Evolutionary conservation across 37 sponge, comb jelly and placozoan species (phyloP).

Genomic region (Haliclona indistincta): DNA sequence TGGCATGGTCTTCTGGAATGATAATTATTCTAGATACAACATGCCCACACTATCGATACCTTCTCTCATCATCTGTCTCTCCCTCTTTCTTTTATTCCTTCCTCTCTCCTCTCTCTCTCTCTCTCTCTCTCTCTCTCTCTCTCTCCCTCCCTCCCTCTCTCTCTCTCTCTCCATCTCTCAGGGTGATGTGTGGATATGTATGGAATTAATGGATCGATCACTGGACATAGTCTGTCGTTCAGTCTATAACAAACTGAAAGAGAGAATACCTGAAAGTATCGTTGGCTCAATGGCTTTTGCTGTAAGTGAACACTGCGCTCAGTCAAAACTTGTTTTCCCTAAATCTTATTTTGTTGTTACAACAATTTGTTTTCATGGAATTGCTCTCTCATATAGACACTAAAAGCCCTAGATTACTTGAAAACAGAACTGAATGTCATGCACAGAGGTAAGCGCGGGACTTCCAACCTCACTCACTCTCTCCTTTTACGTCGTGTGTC

Average conservation of each 20-base stretch:
- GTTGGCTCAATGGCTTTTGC: slow-evolving; percentile 67
- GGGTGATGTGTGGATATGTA: slow-evolving; percentile 93
- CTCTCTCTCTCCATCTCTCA: slow-evolving; percentile 18
- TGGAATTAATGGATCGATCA: slow-evolving; percentile 93
- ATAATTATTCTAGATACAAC: too few relatives aligned
- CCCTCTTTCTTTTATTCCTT: not conserved
- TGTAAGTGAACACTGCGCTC: slow-evolving; percentile 57
- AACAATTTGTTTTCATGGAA: slow-evolving; percentile 1
- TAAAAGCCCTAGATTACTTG: slow-evolving; percentile 81
- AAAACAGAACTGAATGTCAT: slow-evolving; percentile 75
- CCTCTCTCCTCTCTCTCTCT: not conserved
- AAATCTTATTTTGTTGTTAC: too few relatives aligned
- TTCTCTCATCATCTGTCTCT: not conserved
- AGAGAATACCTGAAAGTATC: slow-evolving; percentile 59
- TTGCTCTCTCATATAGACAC: slow-evolving; percentile 40
- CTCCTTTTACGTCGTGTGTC: not conserved
- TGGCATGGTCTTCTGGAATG: too few relatives aligned
- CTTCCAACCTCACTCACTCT: not conserved
- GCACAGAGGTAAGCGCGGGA: slow-evolving; percentile 81
- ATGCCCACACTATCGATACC: not conserved
- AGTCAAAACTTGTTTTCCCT: too few relatives aligned
- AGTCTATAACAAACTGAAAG: slow-evolving; percentile 59
- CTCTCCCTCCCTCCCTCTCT: slow-evolving; percentile 1
- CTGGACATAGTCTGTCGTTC: slow-evolving; percentile 70
- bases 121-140: not conserved